Base-by-base conservation (phyloP, 30 jellyfish, hydroid and myxozoan genomes). In the Hydra vulgaris region DNA sequence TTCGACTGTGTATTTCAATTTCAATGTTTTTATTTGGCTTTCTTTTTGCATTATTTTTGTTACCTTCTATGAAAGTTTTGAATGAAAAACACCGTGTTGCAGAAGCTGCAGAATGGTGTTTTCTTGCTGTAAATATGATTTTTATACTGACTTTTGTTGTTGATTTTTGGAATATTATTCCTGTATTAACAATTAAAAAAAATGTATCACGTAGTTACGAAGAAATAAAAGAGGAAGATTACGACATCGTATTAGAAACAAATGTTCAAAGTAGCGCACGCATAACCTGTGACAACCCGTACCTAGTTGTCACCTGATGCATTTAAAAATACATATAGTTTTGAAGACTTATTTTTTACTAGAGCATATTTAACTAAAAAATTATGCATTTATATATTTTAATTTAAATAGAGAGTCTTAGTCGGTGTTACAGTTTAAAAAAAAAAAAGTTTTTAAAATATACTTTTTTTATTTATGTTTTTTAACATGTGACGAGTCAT, bases 91-190 rank as follows among this genome's bases (percentile, higher is more conserved):
- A 80, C 79, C 70, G 82, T 15, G 82, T 90, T 53, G 86, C 95
- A 1, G 95, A 90, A 74, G 75, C 83, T 67, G 86, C 94, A 53
- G 97, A 90, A 54, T 90, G 97, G 97, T 68, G 79, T 74, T 90
- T 90, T 78, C 95, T 84, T 23, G 94, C 69, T 20, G 66, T 83
- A 76, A 85, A 85, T 52, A 77, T 85, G 89, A 40, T 82, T 4
- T 90, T 76, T 72, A 69, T 90, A 85, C 70, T 90, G 86, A 74
- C 95, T 1, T 90, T 90, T 71, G 79, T 74, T 18, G 88, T 76
- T 22, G 97, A 90, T 54, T 90, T 90, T 71, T 77, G 89, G 87
- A 53, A 79, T 27, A 73, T 85, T 20, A 79, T 23, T 26, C 97
- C 95, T 18, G 22, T 54, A 18, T 73, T 90, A 74, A 68, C 18